Conservation (phyloP, 2,113 vertebrate genomes). For the Trichomycterus rosablanca region DNA sequence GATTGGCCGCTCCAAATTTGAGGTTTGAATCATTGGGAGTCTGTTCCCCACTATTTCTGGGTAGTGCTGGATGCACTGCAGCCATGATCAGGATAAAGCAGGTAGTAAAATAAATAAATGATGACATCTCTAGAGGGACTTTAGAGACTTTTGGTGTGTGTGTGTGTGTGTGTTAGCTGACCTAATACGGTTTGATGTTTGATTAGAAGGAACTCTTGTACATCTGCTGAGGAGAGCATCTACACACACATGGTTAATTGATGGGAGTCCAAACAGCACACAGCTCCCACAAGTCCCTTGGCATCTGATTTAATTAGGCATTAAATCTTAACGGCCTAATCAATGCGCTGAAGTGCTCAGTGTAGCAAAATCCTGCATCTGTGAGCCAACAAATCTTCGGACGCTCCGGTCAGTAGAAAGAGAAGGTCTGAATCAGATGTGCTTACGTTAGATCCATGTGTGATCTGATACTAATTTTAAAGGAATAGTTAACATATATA, state of each 20-base stretch:
- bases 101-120: no score
- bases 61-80: no score
- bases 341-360: constrained; percentile 14
- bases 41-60: no score
- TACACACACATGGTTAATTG: constrained; percentile 4
- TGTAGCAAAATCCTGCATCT: constrained; percentile 18
- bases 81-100: no score
- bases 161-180: background rate
- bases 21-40: no score
- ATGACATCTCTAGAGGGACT: no score
- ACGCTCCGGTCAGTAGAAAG: background rate
- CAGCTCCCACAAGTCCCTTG: constrained; percentile 2
- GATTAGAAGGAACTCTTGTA: constrained; percentile 24
- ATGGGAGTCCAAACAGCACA: constrained; percentile 8
- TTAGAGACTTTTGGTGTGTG: background rate
- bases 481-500: no score
- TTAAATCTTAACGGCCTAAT: constrained; percentile 30
- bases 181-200: constrained; percentile 11
- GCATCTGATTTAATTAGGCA: constrained; percentile 33
- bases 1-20: no score
- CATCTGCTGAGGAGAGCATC: constrained; percentile 7
- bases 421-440: background rate
- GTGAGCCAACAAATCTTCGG: constrained; percentile 3
- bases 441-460: background rate
- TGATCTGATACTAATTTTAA: background rate